Base-by-base conservation (phyloP, 53 echinoderm and acorn worm species). In the Mesocentrotus franciscanus region DNA sequence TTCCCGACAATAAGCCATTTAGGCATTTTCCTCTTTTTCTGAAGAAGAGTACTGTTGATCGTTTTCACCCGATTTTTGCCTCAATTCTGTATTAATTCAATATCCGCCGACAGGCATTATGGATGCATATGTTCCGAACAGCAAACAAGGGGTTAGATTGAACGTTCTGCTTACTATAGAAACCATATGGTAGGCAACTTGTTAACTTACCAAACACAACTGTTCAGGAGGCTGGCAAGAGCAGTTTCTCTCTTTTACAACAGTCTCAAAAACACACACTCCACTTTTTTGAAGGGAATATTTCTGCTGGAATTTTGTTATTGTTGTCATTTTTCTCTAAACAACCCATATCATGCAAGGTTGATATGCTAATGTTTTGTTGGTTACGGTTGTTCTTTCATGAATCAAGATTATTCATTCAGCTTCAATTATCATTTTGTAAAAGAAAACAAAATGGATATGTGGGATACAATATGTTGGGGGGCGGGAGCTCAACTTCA, bases 161-260 rank as follows among this genome's bases (percentile, higher is more conserved):
- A 91, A 61, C 36, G 35, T 64, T 61, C 64, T 34, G 18, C 66
- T 91, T 91, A 35, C 64, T 61, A n/a, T 9, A 35, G 30, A 87
- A 87, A 66, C 91, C 91, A 91, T 91, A 66, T 91, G 91, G 91
- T 91, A 91, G 64, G 66, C 61, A 66, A 91, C 62, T 91, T 91
- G 66, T 91, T 91, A 62, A 91, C 66, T 17, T 91, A 66, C 91
- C 33, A 91, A 66, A 61, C 91, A 91, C 91, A 91, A 66, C 91
- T 91, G 91, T 66, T 91, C 61, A 10, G 30, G 66, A 33, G 64
- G 57, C 91, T 91, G 36, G 35, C 91, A 66, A 39, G 35, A 91
- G 35, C 18, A 57, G 58, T 87, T 87, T 87, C 87, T 42, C 29
- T 35, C 42, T 20, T 75, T 42, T 76, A 76, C 76, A 33, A 15